These are phyloP conservation scores for Carassius gibelio DNA, from an alignment of 2,113 vertebrate species.

Conservation along the genomic window DNA sequence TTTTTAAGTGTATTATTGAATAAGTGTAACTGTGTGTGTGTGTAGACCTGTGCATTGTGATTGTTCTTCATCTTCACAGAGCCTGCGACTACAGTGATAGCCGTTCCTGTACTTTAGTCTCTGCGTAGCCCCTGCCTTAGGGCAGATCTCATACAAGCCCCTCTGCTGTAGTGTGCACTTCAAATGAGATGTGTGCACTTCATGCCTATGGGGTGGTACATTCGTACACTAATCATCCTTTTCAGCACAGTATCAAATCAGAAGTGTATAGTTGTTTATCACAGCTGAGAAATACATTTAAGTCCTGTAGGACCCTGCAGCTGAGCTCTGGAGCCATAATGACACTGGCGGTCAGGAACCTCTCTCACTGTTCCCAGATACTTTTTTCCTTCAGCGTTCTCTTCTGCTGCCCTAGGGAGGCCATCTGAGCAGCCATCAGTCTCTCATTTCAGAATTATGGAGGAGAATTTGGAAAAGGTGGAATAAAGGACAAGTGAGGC, in stretches of 20 bases:
- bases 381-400: background rate
- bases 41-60: background rate
- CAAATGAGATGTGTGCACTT: conserved; percentile 10
- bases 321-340: background rate
- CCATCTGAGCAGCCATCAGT: conserved; percentile 9
- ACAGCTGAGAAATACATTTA: background rate
- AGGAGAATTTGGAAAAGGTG: conserved; percentile 26
- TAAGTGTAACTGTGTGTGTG: background rate
- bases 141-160: conserved; percentile 3
- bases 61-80: background rate
- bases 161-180: conserved; percentile 13
- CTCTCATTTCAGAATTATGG: conserved; percentile 23
- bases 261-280: background rate
- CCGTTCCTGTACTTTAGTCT: background rate
- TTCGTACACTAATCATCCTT: background rate
- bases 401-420: conserved; percentile 19
- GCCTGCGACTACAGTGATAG: conserved; percentile 12
- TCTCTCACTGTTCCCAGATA: background rate
- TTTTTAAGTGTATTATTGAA: background rate
- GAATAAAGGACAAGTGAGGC: conserved; percentile 28
- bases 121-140: background rate
- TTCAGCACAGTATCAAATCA: background rate
- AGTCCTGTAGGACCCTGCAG: background rate
- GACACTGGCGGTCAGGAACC: background rate
- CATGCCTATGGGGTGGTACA: conserved; percentile 23